phyloP scores from a whole-genome alignment of 2,888 invertebrate genomes.

The Tanaodytes sp. region DNA sequence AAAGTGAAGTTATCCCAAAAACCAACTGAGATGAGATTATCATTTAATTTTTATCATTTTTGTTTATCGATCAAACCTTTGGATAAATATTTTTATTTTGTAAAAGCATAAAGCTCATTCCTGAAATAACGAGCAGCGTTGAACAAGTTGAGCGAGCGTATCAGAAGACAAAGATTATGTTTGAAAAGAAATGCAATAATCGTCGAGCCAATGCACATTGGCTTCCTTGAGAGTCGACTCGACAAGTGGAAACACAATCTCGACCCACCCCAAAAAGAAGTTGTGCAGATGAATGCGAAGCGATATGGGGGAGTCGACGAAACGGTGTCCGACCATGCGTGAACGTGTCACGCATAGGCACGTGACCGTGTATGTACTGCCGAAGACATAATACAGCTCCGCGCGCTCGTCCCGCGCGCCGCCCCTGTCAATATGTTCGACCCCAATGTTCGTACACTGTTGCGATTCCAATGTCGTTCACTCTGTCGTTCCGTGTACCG shows the following conservation, averaged over 20 bases:
- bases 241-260: slow-evolving; percentile 66
- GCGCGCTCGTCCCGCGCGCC: slow-evolving; percentile 56
- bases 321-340: slow-evolving; percentile 64
- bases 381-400: slow-evolving; percentile 69
- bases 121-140: too few species aligned
- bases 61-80: too few species aligned
- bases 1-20: too few species aligned
- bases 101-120: too few species aligned
- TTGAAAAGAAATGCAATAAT: slow-evolving; percentile 28
- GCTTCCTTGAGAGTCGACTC: slow-evolving; percentile 48
- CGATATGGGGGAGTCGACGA: slow-evolving; percentile 54
- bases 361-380: slow-evolving; percentile 71
- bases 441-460: slow-evolving; percentile 57
- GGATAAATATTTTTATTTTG: too few species aligned
- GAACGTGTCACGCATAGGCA: slow-evolving; percentile 72
- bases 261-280: slow-evolving; percentile 61
- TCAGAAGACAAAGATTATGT: background rate
- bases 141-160: too few species aligned
- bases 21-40: too few species aligned
- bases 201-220: slow-evolving; percentile 54
- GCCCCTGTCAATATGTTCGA: slow-evolving; percentile 64
- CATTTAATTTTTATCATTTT: too few species aligned
- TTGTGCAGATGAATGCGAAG: slow-evolving; percentile 58
- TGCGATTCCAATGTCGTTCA: slow-evolving; percentile 50
- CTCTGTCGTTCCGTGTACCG: slow-evolving; percentile 47